Evolutionary conservation across 1,140 invertebrate species (phyloP).

Genomic region (Calephelis nemesis): DNA sequence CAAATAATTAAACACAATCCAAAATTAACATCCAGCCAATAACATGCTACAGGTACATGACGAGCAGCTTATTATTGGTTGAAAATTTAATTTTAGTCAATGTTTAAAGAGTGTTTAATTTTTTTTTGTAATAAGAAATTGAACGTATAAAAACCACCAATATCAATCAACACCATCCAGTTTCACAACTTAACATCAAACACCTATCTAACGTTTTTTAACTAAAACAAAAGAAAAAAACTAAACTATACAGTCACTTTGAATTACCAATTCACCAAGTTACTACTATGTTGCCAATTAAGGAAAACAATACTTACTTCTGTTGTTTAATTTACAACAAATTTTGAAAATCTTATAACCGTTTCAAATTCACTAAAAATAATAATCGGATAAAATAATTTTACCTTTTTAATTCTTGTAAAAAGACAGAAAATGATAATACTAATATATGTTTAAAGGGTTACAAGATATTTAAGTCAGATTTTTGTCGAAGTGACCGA

Average conservation of each 20-base stretch:
- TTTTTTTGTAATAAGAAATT: no score
- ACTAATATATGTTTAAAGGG: no score
- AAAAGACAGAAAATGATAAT: no score
- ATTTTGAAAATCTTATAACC: background rate
- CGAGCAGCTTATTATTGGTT: no score
- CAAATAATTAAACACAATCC: no score
- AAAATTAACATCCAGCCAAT: no score
- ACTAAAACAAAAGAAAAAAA: background rate
- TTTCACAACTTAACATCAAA: conserved; percentile 8
- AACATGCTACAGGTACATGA: no score
- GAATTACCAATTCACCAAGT: conserved; percentile 9
- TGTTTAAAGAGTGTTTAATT: no score
- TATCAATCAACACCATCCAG: background rate
- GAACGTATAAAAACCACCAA: background rate
- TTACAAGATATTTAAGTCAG: background rate
- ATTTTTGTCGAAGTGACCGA: background rate
- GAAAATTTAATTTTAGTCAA: no score
- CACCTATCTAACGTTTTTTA: background rate
- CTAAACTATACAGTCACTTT: conserved; percentile 9
- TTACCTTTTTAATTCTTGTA: no score
- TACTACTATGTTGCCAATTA: conserved; percentile 3
- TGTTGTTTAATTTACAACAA: background rate
- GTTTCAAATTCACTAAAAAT: background rate
- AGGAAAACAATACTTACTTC: conserved; percentile 6
- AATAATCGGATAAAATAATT: background rate